These are phyloP conservation scores for Thunnus albacares DNA, from an alignment of 2,797 vertebrate genomes.

Conservation along the genomic window DNA sequence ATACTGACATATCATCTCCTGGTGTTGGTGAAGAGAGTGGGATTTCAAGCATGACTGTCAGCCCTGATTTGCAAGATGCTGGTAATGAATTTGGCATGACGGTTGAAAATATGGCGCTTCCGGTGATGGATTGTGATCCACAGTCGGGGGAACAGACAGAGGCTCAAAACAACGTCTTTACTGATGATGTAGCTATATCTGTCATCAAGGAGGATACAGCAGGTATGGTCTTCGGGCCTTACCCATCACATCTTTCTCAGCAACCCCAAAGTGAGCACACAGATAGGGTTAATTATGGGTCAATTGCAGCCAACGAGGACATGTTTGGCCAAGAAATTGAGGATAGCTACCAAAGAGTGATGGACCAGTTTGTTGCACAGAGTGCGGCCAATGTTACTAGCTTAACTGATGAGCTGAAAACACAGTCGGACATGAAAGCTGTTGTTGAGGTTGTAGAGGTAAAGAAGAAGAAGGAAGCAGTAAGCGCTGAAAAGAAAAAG, in stretches of 20 bases:
- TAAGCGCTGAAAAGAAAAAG: slow-evolving; percentile 19
- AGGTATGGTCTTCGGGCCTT: neutral
- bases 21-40: slow-evolving; percentile 68
- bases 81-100: slow-evolving; percentile 7
- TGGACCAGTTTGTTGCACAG: slow-evolving; percentile 24
- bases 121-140: neutral
- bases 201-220: neutral
- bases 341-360: slow-evolving; percentile 47
- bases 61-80: slow-evolving; percentile 59
- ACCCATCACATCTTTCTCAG: neutral
- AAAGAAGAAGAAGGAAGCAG: slow-evolving; percentile 26
- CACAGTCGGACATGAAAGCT: neutral
- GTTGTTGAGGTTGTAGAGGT: slow-evolving; percentile 11
- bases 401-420: neutral
- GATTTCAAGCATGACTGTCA: slow-evolving; percentile 77
- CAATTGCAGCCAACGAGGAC: slow-evolving; percentile 48
- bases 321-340: slow-evolving; percentile 60
- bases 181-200: slow-evolving; percentile 9
- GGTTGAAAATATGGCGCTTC: neutral
- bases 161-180: slow-evolving; percentile 15
- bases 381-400: neutral
- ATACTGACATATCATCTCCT: slow-evolving; percentile 14
- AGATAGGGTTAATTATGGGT: neutral
- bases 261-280: neutral
- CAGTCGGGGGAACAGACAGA: neutral